A percentile compares a stretch with the other conserved stretches of the same genome.
These are phyloP conservation scores for Lordiphosa mommai DNA, from an alignment of 1,140 invertebrate genomes.

Conservation along the genomic window DNA sequence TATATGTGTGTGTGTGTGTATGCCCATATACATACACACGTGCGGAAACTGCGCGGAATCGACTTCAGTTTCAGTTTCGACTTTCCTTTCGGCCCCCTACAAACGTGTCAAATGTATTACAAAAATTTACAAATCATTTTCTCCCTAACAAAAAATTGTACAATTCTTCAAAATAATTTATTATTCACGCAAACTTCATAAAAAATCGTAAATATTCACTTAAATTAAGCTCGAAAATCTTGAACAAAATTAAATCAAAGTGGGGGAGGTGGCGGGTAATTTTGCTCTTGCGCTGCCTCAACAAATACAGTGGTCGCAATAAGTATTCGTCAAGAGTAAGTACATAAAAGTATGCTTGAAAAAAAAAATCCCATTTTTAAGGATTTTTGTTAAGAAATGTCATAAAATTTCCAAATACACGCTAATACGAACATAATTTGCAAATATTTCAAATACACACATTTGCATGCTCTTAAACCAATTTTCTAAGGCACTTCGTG, in stretches of 20 bases:
- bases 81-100: conserved; percentile 9
- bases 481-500: no score
- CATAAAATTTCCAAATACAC: no score
- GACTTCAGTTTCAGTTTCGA: conserved; percentile 34
- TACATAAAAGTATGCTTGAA: no score
- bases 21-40: conserved; percentile 56
- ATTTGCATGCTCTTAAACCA: no score
- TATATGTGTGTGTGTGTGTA: conserved; percentile 14
- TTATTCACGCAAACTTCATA: no score
- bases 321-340: conserved; percentile 3
- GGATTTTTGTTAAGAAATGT: no score
- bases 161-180: no score
- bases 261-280: background rate
- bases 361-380: no score
- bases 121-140: background rate
- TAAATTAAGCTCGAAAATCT: no score
- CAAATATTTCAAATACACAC: no score
- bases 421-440: no score
- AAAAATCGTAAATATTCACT: background rate
- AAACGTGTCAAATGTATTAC: conserved; percentile 6
- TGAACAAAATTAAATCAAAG: no score
- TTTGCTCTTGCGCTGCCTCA: conserved; percentile 63
- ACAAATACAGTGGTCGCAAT: conserved; percentile 43
- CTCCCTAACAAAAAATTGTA: background rate
- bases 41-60: conserved; percentile 40